phyloP scores from a whole-genome alignment of 1,140 invertebrate genomes.

The Bombus difficillimus region DNA sequence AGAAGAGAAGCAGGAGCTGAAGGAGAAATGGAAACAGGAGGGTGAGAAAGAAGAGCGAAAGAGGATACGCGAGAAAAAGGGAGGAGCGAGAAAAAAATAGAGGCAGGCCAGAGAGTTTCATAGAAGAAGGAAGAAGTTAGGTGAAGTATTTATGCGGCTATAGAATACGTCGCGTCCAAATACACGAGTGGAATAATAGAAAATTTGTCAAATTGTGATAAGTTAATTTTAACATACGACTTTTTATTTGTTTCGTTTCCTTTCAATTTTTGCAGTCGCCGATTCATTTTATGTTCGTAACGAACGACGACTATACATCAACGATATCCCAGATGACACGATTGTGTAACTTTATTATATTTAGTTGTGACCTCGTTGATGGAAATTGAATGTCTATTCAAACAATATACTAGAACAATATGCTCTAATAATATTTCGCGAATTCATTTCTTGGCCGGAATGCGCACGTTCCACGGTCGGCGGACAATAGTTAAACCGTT shows the following conservation, averaged over 20 bases:
- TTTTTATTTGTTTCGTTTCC: not conserved
- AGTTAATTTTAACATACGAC: not conserved
- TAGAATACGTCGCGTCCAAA: not conserved
- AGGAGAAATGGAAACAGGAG: not conserved
- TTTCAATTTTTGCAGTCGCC: not conserved
- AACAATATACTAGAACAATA: constrained; percentile 5
- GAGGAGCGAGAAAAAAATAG: not conserved
- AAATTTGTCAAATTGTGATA: not conserved
- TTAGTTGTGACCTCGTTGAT: constrained; percentile 19
- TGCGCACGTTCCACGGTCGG: constrained; percentile 17
- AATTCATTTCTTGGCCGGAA: constrained; percentile 60
- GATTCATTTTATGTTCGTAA: constrained; percentile 20
- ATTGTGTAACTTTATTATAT: constrained; percentile 40
- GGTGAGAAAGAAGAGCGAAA: constrained; percentile 11
- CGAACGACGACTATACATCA: too few relatives aligned
- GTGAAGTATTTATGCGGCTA: constrained; percentile 50
- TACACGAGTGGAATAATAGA: not conserved
- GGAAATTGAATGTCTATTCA: constrained; percentile 61
- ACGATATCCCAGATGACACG: constrained; percentile 35
- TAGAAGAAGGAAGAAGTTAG: constrained; percentile 44
- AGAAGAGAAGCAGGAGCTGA: not conserved
- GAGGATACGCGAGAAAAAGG: constrained; percentile 17
- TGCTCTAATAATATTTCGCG: constrained; percentile 58
- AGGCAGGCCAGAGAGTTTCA: constrained; percentile 9
- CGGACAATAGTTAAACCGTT: constrained; percentile 64